These are phyloP conservation scores for Mastigias papua DNA, from an alignment of 30 jellyfish, hydroid and myxozoan species.

Conservation along the genomic window DNA sequence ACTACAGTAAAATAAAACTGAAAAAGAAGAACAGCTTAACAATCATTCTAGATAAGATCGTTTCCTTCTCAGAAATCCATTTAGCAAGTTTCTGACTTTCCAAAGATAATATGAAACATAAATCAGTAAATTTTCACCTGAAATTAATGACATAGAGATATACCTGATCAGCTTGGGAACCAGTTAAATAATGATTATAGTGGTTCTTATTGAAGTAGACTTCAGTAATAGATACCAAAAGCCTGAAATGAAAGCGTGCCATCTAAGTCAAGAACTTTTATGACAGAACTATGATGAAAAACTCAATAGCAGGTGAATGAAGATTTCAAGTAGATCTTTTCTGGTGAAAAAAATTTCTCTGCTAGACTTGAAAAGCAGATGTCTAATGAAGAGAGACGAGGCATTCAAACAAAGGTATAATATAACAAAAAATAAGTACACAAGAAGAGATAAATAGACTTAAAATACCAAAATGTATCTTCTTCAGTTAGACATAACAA, in stretches of 20 bases:
- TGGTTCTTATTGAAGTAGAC: slow-evolving; percentile 76
- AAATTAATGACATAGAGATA: not conserved
- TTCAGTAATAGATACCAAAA: slow-evolving; percentile 85
- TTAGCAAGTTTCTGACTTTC: not conserved
- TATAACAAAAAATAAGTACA: not conserved
- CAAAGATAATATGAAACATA: not conserved
- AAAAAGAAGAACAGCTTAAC: no score
- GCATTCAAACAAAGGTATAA: no score
- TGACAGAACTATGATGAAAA: no score
- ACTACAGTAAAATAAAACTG: no score
- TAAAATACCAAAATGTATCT: slow-evolving; percentile 78
- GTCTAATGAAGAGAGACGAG: no score
- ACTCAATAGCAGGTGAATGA: not conserved
- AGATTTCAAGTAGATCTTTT: no score
- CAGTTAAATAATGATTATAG: slow-evolving; percentile 87
- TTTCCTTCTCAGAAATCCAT: not conserved
- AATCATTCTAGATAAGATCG: no score
- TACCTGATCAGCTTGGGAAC: slow-evolving; percentile 97
- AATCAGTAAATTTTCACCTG: not conserved
- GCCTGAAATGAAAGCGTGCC: slow-evolving; percentile 69
- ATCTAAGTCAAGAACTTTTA: no score
- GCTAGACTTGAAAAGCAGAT: no score
- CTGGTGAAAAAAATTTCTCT: no score
- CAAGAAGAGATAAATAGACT: not conserved
- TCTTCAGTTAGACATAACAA: slow-evolving; percentile 81